A percentile compares a stretch with the other conserved stretches of the same genome.
These are phyloP conservation scores for Drosophila watanabei DNA, from an alignment of 1,140 invertebrate species.

Conservation along the genomic window DNA sequence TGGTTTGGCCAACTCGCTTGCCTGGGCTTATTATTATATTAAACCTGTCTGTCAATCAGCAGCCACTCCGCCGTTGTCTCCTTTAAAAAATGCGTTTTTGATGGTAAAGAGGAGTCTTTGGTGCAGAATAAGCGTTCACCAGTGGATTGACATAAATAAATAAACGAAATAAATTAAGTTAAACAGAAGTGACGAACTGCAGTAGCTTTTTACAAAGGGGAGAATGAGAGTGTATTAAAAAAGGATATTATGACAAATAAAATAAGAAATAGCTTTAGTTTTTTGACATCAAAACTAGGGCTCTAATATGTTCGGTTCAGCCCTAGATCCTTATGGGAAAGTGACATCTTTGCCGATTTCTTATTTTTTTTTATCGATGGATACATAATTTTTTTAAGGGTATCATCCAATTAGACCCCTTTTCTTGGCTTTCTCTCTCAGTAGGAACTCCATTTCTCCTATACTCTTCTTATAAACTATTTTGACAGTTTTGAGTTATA, in stretches of 20 bases:
- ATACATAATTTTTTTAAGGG: too few relatives aligned
- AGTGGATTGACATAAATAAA: slow-evolving; percentile 35
- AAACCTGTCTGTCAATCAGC: slow-evolving; percentile 21
- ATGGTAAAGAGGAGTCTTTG: slow-evolving; percentile 29
- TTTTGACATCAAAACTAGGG: too few relatives aligned
- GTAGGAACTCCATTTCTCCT: neutral
- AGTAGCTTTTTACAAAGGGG: neutral
- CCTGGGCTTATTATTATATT: slow-evolving; percentile 35
- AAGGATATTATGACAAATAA: too few relatives aligned
- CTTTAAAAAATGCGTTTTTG: slow-evolving; percentile 17
- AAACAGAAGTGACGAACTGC: slow-evolving; percentile 1
- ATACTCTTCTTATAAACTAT: neutral
- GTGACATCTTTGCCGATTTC: too few relatives aligned
- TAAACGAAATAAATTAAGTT: slow-evolving; percentile 24
- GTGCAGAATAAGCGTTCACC: neutral
- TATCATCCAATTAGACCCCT: too few relatives aligned
- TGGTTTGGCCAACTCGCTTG: slow-evolving; percentile 3
- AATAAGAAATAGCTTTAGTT: too few relatives aligned
- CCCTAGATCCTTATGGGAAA: too few relatives aligned
- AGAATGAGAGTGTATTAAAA: neutral
- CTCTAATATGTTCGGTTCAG: neutral
- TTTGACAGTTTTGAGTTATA: neutral
- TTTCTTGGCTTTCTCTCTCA: too few relatives aligned
- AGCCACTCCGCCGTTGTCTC: neutral
- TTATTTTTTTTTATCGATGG: too few relatives aligned